Evolutionary conservation across 2,888 invertebrate species (phyloP).

Genomic region (Coenonympha glycerion): DNA sequence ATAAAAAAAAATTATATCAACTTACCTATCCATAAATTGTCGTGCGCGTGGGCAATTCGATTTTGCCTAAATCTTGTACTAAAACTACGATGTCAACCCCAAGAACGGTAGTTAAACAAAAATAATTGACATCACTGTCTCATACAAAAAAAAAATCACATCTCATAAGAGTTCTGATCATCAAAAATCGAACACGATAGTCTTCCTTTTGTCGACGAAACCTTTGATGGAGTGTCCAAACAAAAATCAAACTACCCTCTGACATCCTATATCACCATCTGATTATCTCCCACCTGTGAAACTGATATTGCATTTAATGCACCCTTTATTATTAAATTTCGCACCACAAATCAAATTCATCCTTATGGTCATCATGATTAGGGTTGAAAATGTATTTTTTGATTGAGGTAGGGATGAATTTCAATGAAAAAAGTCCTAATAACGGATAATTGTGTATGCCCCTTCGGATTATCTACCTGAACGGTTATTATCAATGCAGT

Average conservation of each 20-base stretch:
- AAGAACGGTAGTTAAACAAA: no score
- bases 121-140: no score
- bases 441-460: constrained; percentile 59
- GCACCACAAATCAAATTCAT: constrained; percentile 20
- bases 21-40: no score
- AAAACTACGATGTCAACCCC: no score
- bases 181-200: background rate
- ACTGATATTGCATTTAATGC: constrained; percentile 47
- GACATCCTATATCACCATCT: constrained; percentile 44
- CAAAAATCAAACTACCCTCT: constrained; percentile 44
- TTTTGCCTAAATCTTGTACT: no score
- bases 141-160: background rate
- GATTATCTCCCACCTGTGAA: constrained; percentile 66
- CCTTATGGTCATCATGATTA: constrained; percentile 22
- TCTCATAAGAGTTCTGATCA: background rate
- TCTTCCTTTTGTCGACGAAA: constrained; percentile 11
- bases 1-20: no score
- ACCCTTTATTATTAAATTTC: constrained; percentile 31
- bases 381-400: constrained; percentile 17
- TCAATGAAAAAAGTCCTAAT: constrained; percentile 41
- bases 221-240: constrained; percentile 45
- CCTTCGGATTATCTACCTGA: constrained; percentile 69
- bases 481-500: constrained; percentile 46
- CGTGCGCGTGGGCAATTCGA: no score
- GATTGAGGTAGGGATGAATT: constrained; percentile 18